phyloP scores from a whole-genome alignment of 1,140 invertebrate species.

The Drosophila tani region DNA sequence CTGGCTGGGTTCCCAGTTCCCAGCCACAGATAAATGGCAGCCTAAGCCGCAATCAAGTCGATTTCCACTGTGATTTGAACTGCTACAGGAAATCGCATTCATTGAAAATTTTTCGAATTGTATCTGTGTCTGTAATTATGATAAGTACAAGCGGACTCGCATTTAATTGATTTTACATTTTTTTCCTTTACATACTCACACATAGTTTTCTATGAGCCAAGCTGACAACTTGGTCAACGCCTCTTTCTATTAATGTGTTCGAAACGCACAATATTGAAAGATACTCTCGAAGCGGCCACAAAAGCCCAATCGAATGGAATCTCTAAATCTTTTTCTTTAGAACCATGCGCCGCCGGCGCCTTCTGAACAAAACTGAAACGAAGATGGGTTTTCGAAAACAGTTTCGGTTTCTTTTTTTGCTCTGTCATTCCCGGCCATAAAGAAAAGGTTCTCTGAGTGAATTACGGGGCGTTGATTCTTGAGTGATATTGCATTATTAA shows the following conservation, averaged over 20 bases:
- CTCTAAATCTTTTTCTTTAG: constrained; percentile 64
- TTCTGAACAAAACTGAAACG: constrained; percentile 27
- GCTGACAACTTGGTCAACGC: constrained; percentile 67
- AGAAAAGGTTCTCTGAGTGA: constrained; percentile 50
- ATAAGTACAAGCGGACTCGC: constrained; percentile 67
- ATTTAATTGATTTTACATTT: constrained; percentile 78
- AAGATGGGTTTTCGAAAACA: constrained; percentile 23
- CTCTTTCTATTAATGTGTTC: constrained; percentile 78
- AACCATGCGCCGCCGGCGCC: constrained; percentile 73
- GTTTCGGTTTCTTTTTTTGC: constrained; percentile 23
- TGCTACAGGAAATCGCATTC: constrained; percentile 73
- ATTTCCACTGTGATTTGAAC: constrained; percentile 71
- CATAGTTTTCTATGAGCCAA: constrained; percentile 6
- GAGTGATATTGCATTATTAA: constrained; percentile 77
- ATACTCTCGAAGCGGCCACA: constrained; percentile 37
- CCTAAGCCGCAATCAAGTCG: constrained; percentile 63
- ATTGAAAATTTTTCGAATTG: constrained; percentile 46
- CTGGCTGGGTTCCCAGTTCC: constrained; percentile 57
- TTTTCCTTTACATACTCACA: constrained; percentile 12
- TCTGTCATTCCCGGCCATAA: constrained; percentile 43
- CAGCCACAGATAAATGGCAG: constrained; percentile 58
- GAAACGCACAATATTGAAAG: constrained; percentile 63
- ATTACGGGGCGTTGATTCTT: constrained; percentile 76
- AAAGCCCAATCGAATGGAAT: constrained; percentile 40
- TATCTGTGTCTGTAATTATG: constrained; percentile 73